These are phyloP conservation scores for Leucophenga montana DNA, from an alignment of 2,888 invertebrate species.

Conservation along the genomic window DNA sequence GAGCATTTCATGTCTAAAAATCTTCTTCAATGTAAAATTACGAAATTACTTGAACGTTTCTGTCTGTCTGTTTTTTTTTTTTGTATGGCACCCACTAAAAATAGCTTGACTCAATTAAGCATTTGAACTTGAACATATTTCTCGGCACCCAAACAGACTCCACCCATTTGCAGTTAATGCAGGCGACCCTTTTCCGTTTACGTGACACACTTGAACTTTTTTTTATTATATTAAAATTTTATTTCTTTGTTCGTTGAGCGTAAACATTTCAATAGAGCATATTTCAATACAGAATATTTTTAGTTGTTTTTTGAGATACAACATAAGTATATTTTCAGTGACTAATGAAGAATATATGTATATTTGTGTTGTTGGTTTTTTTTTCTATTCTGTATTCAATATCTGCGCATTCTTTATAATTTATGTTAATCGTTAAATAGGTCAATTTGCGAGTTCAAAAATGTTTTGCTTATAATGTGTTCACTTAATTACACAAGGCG, in stretches of 20 bases:
- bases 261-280: no score
- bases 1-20: constrained; percentile 31
- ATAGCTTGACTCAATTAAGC: constrained; percentile 15
- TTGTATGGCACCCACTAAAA: constrained; percentile 8
- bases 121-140: constrained; percentile 16
- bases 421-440: constrained; percentile 35
- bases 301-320: no score
- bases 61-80: not conserved
- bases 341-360: no score
- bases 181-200: constrained; percentile 19
- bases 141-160: not conserved
- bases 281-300: no score
- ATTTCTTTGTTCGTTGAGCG: no score
- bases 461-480: not conserved
- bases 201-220: no score
- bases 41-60: constrained; percentile 43
- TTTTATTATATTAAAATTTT: no score
- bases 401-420: constrained; percentile 8
- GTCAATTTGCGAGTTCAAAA: constrained; percentile 50
- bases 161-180: constrained; percentile 3
- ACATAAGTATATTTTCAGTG: no score
- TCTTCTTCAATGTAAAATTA: constrained; percentile 38
- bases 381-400: not conserved
- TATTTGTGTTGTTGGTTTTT: no score
- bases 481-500: no score